A percentile compares a stretch with the other conserved stretches of the same genome.
Conservation (phyloP, 2,797 vertebrate genomes). For the Selene dorsalis region DNA sequence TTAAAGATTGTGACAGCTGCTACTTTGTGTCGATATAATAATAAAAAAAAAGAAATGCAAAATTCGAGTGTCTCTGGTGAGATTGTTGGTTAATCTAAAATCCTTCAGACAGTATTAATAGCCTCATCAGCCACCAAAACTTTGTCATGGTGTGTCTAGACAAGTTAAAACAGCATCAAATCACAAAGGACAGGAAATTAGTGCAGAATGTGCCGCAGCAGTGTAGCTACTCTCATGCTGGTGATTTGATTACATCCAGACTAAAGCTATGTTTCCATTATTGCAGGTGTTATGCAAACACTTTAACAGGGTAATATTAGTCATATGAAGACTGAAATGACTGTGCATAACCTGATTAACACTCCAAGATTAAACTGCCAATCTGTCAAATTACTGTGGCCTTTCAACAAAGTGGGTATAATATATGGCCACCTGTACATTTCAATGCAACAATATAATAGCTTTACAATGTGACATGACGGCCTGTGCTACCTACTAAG, state of each 20-base stretch:
- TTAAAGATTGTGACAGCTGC: neutral
- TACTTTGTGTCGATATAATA: neutral
- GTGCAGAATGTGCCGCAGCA: neutral
- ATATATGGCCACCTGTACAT: conserved; percentile 22
- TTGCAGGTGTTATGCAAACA: conserved; percentile 42
- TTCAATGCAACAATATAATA: neutral
- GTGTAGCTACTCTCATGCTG: neutral
- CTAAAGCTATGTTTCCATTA: conserved; percentile 27
- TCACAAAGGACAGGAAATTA: neutral
- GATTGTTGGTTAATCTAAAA: neutral
- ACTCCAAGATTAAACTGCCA: conserved; percentile 43
- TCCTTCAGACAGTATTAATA: neutral
- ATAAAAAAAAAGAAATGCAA: neutral
- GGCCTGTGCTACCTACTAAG: too few species aligned
- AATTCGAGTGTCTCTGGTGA: neutral
- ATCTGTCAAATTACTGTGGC: conserved; percentile 24
- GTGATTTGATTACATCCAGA: conserved; percentile 42
- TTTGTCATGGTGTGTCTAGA: neutral
- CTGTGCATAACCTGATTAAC: conserved; percentile 45
- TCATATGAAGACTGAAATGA: conserved; percentile 31
- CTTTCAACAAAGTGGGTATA: neutral
- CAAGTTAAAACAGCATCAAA: neutral
- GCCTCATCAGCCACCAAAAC: neutral
- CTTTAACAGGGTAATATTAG: conserved; percentile 45
- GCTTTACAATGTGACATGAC: too few species aligned